These are phyloP conservation scores for Parambassis ranga DNA, from an alignment of 2,797 vertebrate genomes.

Conservation along the genomic window DNA sequence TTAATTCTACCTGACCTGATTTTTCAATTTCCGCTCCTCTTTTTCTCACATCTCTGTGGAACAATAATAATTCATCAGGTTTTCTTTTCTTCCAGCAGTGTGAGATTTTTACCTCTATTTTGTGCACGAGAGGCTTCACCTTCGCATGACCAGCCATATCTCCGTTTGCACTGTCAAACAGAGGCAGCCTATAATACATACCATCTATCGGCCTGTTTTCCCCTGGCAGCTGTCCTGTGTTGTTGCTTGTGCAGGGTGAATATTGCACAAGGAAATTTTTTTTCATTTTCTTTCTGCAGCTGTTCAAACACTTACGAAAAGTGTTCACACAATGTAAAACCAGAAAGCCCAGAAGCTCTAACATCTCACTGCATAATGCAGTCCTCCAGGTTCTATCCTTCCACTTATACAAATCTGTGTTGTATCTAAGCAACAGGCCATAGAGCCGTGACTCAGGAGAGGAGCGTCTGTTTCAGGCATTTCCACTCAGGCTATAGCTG, in stretches of 20 bases:
- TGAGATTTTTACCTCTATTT: constrained; percentile 4
- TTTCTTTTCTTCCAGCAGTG: constrained; percentile 25
- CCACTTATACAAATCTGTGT: constrained; percentile 31
- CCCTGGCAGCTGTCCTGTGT: too few relatives aligned
- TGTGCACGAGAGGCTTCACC: constrained; percentile 27
- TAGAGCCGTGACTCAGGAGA: constrained; percentile 11
- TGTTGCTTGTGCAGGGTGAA: too few relatives aligned
- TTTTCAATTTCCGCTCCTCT: constrained; percentile 42
- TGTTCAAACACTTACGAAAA: background rate
- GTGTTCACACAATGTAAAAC: background rate
- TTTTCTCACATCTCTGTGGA: constrained; percentile 1
- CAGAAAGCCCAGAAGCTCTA: constrained; percentile 4
- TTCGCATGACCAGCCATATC: constrained; percentile 23
- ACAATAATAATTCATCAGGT: constrained; percentile 48
- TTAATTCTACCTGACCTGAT: constrained; percentile 49
- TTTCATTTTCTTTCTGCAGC: background rate
- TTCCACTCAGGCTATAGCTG: constrained; percentile 39
- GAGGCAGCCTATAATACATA: background rate
- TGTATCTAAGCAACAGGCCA: constrained; percentile 71
- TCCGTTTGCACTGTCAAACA: constrained; percentile 23
- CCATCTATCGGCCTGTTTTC: constrained; percentile 31
- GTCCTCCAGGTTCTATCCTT: constrained; percentile 16
- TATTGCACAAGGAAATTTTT: too few relatives aligned
- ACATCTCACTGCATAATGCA: constrained; percentile 18
- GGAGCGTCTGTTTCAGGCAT: constrained; percentile 34